A percentile compares a stretch with the other conserved stretches of the same genome.
phyloP scores from a whole-genome alignment of 1,140 invertebrate species.

The Dreissena rostriformis region DNA sequence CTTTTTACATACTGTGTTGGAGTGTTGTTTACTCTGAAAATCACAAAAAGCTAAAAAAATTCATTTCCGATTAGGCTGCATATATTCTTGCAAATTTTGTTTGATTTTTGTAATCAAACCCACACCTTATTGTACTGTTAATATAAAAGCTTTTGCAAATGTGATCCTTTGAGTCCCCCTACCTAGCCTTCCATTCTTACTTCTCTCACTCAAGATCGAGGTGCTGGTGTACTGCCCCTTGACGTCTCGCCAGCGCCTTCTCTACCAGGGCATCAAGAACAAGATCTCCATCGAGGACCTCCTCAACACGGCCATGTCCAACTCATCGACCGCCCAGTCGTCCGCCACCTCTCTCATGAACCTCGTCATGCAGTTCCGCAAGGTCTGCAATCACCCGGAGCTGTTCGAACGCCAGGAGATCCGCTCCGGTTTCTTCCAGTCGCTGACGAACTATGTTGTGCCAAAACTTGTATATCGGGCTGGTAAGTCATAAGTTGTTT shows the following conservation, averaged over 20 bases:
- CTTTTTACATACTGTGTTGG: too few relatives aligned
- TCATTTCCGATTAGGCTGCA: too few relatives aligned
- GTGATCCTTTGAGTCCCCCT: too few relatives aligned
- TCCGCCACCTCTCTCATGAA: conserved; percentile 98
- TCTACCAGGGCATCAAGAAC: conserved; percentile 95
- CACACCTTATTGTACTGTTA: too few relatives aligned
- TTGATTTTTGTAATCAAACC: too few relatives aligned
- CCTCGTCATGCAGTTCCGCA: conserved; percentile 99
- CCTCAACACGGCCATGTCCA: conserved; percentile 90
- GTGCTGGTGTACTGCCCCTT: conserved; percentile 97
- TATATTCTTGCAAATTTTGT: too few relatives aligned
- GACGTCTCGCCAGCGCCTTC: conserved; percentile 93
- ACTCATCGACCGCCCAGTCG: conserved; percentile 87
- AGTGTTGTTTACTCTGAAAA: too few relatives aligned
- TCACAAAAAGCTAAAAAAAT: too few relatives aligned
- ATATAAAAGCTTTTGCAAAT: too few relatives aligned
- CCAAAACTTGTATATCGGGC: conserved; percentile 92
- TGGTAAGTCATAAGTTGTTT: conserved; percentile 69
- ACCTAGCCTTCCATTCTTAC: too few relatives aligned
- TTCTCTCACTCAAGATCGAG: conserved; percentile 80
- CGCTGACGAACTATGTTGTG: conserved; percentile 88
- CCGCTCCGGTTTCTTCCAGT: conserved; percentile 91
- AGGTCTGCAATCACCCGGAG: conserved; percentile 99
- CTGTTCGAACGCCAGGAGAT: conserved; percentile 95
- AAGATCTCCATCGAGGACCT: conserved; percentile 98